Evolutionary conservation across 2,113 vertebrate species (phyloP).

Genomic region (Cebus imitator): DNA sequence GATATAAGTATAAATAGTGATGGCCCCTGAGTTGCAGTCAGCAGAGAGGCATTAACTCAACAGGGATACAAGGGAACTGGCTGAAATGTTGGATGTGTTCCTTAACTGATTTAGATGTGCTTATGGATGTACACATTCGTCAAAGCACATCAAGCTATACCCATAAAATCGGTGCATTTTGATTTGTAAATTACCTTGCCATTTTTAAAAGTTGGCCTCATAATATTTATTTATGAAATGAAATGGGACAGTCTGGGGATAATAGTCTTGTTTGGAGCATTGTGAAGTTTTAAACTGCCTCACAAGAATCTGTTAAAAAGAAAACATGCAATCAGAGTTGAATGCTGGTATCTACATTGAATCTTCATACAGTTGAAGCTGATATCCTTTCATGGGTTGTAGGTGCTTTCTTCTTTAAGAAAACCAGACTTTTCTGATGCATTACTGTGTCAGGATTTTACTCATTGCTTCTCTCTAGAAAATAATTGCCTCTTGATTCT

Average conservation of each 20-base stretch:
- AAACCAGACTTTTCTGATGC: neutral
- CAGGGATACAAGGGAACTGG: neutral
- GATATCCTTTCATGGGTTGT: neutral
- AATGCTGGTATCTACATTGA: neutral
- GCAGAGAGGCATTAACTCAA: neutral
- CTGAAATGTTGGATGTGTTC: neutral
- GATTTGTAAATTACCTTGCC: neutral
- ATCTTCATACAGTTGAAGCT: neutral
- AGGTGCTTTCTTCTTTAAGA: neutral
- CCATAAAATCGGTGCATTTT: neutral
- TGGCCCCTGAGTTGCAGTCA: neutral
- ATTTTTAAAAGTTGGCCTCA: slow-evolving; percentile 24
- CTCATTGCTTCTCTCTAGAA: neutral
- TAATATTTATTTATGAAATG: neutral
- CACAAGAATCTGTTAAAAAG: neutral
- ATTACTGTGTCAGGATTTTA: neutral
- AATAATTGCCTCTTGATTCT: slow-evolving; percentile 38
- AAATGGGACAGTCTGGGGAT: neutral
- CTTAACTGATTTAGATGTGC: neutral
- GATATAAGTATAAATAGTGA: neutral
- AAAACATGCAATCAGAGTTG: neutral
- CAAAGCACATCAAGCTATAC: neutral
- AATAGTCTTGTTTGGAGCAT: neutral
- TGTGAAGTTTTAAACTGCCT: slow-evolving; percentile 28
- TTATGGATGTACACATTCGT: neutral